Base-by-base conservation (phyloP, 2,113 vertebrate species). In the Daubentonia madagascariensis region DNA sequence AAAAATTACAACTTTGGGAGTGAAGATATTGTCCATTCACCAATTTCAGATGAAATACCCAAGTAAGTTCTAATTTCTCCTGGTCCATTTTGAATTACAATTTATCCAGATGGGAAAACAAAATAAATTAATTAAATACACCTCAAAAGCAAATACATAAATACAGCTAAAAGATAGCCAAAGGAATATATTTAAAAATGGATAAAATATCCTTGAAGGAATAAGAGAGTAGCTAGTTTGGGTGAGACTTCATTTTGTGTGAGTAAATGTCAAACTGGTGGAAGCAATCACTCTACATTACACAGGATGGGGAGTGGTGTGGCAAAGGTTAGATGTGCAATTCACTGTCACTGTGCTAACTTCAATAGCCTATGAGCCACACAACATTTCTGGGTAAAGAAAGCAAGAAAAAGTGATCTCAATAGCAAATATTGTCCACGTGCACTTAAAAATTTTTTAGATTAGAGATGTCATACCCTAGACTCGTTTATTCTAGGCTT, bases 141-240 rank as follows among this genome's bases (percentile, higher is more conserved):
- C 52, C 92, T 79, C 14, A 30, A 91, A 96, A 93, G 5, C n/a
- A 9, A 81, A 84, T 52, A 78, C 76, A 70, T 23, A 86, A 76
- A 88, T 52, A 75, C 37, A 85, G 10, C 3, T 93, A 54, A 61
- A n/a, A 57, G 25, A 78, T 37, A 87, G 61, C 16, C 25, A 61
- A 90, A 70, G 17, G 6, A 68, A 79, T 65, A 54, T 1, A 61
- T 18, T 40, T 45, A 63, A 37, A 50, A 79, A 12, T 75, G 43
- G 32, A 50, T 75, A 91, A 73, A 84, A 80, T 13, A 37, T 6
- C 5, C 28, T 88, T 90, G 57, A 89, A 88, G 17, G 43, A 67
- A 65, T 2, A 76, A 5, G 18, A 76, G 65, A 48, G 16, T 13
- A 16, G 20, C 20, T 72, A 22, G 6, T 85, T 70, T 54, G 73